Base-by-base conservation (phyloP, 2,797 vertebrate genomes). In the Botia almorhae region DNA sequence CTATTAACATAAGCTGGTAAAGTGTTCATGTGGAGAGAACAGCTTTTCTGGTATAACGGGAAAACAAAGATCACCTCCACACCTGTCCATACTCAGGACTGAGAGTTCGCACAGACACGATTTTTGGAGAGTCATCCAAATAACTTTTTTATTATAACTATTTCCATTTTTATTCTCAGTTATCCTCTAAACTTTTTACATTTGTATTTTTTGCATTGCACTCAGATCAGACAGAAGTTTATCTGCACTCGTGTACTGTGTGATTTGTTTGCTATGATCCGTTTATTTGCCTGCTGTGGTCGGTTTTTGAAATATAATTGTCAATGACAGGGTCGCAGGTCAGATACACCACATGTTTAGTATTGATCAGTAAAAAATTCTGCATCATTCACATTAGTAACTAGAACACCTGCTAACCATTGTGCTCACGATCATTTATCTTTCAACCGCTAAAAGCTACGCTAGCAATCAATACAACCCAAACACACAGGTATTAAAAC, bases 281-380 rank as follows among this genome's bases (percentile, higher is more conserved):
- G 73, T 74, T 73, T 43, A 63, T 80, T 61, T 65, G 50, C 51
- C 63, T 26, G 29, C 58, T 39, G 74, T 65, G 74, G 69, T 81
- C 78, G 82, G 12, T 21, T 55, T 61, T 83, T 69, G 51, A 82
- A 76, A 67, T 56, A 60, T 73, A 80, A 81, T 78, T 74, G 69
- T 76, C 84, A 81, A 76, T 74, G 82, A 80, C 79, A 76, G 76
- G 64, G 72, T 85, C 69, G 48, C n/a, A 74, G 81, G 70, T 81
- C 56, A 78, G 69, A 76, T 80, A 77, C 46, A 82, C 69, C 74
- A 75, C 70, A 81, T 68, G 77, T 71, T 83, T 65, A 76, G 43
- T 75, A 88, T 88, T 33, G 84, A 84, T 84, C 29, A 56, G 53
- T 2, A 76, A 78, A 85, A 78, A 85, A 84, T 77, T 87, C 80